phyloP scores from a whole-genome alignment of 2,797 vertebrate genomes.

The Sebastes elongatus region DNA sequence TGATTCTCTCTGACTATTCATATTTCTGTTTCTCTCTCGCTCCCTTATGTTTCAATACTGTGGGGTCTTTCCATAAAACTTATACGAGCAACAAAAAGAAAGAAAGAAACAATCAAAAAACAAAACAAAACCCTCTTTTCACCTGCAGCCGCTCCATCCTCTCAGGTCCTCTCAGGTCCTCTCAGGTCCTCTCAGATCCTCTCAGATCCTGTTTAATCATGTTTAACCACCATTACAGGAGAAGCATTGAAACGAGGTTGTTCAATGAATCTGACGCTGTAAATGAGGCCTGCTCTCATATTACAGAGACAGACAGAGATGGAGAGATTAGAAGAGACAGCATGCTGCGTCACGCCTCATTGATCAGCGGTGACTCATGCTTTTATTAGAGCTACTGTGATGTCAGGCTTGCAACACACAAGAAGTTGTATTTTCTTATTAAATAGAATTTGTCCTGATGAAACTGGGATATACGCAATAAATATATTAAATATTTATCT shows the following conservation, averaged over 20 bases:
- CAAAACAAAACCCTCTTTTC: not conserved
- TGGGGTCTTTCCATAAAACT: too few relatives aligned
- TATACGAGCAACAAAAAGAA: too few relatives aligned
- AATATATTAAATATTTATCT: too few relatives aligned
- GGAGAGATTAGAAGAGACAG: not conserved
- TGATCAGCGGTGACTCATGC: constrained; percentile 7
- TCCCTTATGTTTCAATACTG: too few relatives aligned
- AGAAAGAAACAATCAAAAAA: not conserved
- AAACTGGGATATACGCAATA: too few relatives aligned
- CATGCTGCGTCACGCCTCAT: not conserved
- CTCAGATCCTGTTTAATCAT: not conserved
- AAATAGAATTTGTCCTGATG: too few relatives aligned
- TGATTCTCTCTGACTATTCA: too few relatives aligned
- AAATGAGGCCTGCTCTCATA: not conserved
- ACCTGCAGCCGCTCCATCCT: not conserved
- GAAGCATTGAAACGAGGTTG: constrained; percentile 1
- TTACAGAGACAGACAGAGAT: constrained; percentile 17
- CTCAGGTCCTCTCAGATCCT: not conserved
- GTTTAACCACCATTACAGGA: not conserved
- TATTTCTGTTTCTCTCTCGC: too few relatives aligned
- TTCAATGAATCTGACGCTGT: constrained; percentile 1
- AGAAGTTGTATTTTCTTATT: too few relatives aligned
- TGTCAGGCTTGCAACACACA: not conserved
- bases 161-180: not conserved
- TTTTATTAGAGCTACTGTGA: not conserved